Percentiles rank a stretch among this genome's conserved stretches.
Evolutionary conservation across 1,140 invertebrate species (phyloP).

Genomic region (Chrysomallon squamiferum): DNA sequence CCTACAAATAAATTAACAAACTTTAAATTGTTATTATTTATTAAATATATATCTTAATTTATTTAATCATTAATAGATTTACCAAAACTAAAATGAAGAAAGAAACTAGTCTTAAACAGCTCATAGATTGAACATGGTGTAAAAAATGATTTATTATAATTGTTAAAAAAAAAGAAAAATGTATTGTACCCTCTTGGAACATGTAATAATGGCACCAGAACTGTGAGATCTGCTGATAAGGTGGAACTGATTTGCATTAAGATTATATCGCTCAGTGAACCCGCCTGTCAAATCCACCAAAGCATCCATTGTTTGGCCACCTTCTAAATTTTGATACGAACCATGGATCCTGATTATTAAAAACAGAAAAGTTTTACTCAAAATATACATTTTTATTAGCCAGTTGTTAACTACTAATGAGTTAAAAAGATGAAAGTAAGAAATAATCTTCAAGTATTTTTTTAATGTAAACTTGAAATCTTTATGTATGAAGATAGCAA

Average conservation of each 20-base stretch:
- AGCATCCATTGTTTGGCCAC: slow-evolving; percentile 53
- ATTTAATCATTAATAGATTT: too few species aligned
- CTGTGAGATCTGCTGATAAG: slow-evolving; percentile 49
- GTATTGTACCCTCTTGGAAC: slow-evolving; percentile 54
- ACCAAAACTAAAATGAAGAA: too few species aligned
- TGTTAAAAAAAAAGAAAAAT: neutral
- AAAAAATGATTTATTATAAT: too few species aligned
- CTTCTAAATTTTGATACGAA: slow-evolving; percentile 51
- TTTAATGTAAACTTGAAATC: neutral
- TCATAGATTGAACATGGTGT: too few species aligned
- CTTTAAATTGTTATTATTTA: too few species aligned
- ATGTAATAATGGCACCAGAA: slow-evolving; percentile 55
- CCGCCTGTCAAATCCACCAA: slow-evolving; percentile 57
- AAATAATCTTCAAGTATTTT: too few species aligned
- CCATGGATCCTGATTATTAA: slow-evolving; percentile 44
- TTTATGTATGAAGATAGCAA: neutral
- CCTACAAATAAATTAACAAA: slow-evolving; percentile 46
- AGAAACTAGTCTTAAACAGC: too few species aligned
- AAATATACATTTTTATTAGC: too few species aligned
- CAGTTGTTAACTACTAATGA: too few species aligned
- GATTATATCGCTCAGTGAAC: slow-evolving; percentile 54
- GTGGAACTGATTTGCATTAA: slow-evolving; percentile 51
- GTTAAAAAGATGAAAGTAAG: too few species aligned
- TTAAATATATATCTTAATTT: too few species aligned
- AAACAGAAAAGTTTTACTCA: too few species aligned